A percentile compares a stretch with the other conserved stretches of the same genome.
phyloP scores from a whole-genome alignment of 1,140 invertebrate genomes.

The Drosophila rhopaloa region DNA sequence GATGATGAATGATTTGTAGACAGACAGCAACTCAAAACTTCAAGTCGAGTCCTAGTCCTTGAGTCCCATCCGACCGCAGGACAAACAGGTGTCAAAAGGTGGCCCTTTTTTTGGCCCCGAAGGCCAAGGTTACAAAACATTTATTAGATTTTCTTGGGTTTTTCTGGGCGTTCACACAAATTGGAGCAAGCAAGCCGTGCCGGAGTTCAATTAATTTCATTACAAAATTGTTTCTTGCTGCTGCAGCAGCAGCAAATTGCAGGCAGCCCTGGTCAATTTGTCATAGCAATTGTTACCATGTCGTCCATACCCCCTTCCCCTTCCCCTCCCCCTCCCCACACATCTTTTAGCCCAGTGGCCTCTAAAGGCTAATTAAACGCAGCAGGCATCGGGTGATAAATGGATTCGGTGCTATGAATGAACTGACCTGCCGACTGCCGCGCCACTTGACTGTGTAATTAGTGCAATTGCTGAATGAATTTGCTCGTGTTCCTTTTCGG shows the following conservation, averaged over 20 bases:
- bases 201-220: constrained; percentile 71
- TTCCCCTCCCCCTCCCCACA: too few species aligned
- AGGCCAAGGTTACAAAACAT: constrained; percentile 46
- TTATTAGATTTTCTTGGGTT: constrained; percentile 62
- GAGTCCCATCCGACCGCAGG: constrained; percentile 37
- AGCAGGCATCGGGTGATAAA: constrained; percentile 60
- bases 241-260: constrained; percentile 46
- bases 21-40: constrained; percentile 19
- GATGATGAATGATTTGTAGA: constrained; percentile 81
- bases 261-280: constrained; percentile 66
- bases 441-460: constrained; percentile 67
- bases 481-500: constrained; percentile 21
- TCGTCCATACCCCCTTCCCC: neutral
- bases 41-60: constrained; percentile 4
- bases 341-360: too few species aligned
- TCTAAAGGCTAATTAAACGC: constrained; percentile 61
- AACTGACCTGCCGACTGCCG: constrained; percentile 22
- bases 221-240: constrained; percentile 63
- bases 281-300: constrained; percentile 50
- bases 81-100: constrained; percentile 77
- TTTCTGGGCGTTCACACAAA: constrained; percentile 57
- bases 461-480: constrained; percentile 73
- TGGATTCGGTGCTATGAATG: constrained; percentile 56
- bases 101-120: constrained; percentile 6
- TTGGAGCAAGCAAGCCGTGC: constrained; percentile 34